A percentile compares a stretch with the other conserved stretches of the same genome.
These are phyloP conservation scores for Albula goreensis DNA, from an alignment of 2,113 vertebrate genomes.

Conservation along the genomic window DNA sequence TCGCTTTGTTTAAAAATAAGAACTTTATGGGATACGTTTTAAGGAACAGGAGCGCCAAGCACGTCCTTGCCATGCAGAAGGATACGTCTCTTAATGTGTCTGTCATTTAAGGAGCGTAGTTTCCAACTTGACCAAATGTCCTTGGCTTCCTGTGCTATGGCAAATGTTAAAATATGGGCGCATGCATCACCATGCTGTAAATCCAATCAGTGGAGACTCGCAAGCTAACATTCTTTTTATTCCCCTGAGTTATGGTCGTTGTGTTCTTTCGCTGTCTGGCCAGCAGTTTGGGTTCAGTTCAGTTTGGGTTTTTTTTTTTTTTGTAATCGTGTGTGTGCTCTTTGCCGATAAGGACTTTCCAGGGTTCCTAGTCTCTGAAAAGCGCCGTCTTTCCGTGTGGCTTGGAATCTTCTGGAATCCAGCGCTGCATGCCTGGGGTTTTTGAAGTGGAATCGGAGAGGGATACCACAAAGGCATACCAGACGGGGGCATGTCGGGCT, in stretches of 20 bases:
- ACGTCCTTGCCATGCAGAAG: neutral
- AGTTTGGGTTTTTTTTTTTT: neutral
- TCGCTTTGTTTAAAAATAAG: slow-evolving; percentile 40
- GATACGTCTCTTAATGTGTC: neutral
- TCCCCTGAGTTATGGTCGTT: neutral
- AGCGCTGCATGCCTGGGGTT: neutral
- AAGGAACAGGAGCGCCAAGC: neutral
- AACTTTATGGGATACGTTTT: slow-evolving; percentile 26
- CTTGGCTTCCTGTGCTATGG: neutral
- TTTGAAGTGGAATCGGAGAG: neutral
- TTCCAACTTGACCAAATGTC: neutral
- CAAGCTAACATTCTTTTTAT: neutral
- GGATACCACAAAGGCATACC: slow-evolving; percentile 9
- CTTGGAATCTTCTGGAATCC: neutral
- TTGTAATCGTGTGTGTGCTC: neutral
- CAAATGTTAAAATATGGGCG: neutral
- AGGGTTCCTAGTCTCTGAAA: neutral
- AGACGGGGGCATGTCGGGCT: neutral
- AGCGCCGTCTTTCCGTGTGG: neutral
- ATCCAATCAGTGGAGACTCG: neutral
- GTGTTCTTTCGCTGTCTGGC: neutral
- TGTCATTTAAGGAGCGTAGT: neutral
- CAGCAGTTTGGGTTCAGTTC: neutral
- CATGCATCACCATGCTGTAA: neutral
- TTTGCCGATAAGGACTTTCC: slow-evolving; percentile 3